Evolutionary conservation across 2,888 invertebrate species (phyloP), one percentile per base, ranked within the genome.

Genomic region (Nomada hirtipes): DNA sequence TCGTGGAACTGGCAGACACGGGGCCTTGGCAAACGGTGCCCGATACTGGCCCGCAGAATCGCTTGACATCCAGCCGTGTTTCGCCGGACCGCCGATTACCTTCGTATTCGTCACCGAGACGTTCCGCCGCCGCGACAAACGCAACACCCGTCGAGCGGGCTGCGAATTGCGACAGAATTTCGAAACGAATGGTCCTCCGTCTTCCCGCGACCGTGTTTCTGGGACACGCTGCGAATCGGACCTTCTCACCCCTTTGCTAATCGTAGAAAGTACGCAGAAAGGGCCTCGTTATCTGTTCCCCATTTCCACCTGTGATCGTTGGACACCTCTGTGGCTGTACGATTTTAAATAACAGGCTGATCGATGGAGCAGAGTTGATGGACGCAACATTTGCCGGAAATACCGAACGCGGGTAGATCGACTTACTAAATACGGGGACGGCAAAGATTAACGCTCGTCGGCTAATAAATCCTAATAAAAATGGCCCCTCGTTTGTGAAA

Each of bases 21-120:
- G 70, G 86, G 61, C 87, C 87, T 88, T 88, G 88, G 86, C 78
- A 79, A 85, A 78, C 86, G 86, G 83, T 74, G 75, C 84, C 36
- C 78, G 65, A 60, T 63, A 23, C 53, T 52, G 42, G 42, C 61
- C 13, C 52, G 44, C 23, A 36, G 42, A 42, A 68, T 53, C 76
- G 64, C 69, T 67, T 76, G 73, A 80, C 83, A 70, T 79, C 79
- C 77, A 50, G 64, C 72, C 73, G 74, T 69, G 80, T 78, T 71
- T 83, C 78, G 57, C 70, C n/a, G 13, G 18, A 52, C 64, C 15
- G 59, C 60, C 73, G 77, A 67, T 76, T 64, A 60, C 63, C 85
- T 60, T 73, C 83, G 67, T 74, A 68, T 61, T 74, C 77, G 77
- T 74, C 64, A 64, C 36, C 47, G 50, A 64, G 47, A 61, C 50